phyloP scores from a whole-genome alignment of 2,113 vertebrate species.

The Sapajus apella region DNA sequence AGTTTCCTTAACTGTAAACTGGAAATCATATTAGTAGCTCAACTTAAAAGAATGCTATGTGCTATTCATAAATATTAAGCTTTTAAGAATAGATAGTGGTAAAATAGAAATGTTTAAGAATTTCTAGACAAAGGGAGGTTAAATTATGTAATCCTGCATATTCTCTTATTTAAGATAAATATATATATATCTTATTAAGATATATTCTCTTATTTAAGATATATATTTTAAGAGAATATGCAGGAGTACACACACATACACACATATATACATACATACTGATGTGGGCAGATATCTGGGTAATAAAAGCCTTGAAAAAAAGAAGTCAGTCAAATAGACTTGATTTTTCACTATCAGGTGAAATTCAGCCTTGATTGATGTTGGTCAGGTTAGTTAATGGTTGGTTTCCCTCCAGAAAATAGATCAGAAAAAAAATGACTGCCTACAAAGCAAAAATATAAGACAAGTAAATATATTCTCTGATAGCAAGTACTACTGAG shows the following conservation, averaged over 20 bases:
- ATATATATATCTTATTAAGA: too few relatives aligned
- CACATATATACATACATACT: not conserved
- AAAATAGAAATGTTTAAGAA: conserved; percentile 6
- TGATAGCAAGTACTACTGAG: not conserved
- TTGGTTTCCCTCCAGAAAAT: not conserved
- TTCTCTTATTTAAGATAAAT: not conserved
- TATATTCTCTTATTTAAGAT: not conserved
- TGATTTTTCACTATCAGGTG: not conserved
- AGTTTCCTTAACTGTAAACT: conserved; percentile 66
- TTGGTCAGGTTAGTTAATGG: not conserved
- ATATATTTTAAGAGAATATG: too few relatives aligned
- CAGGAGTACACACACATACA: too few relatives aligned
- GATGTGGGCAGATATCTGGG: not conserved
- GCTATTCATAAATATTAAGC: not conserved
- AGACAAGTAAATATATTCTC: not conserved
- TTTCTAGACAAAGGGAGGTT: not conserved
- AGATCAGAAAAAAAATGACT: not conserved
- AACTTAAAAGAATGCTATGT: not conserved
- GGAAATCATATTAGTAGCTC: not conserved
- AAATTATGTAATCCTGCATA: not conserved
- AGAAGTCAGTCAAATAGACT: not conserved
- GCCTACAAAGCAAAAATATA: not conserved
- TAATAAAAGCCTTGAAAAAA: not conserved
- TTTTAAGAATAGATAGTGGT: not conserved
- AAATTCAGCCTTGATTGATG: not conserved